Percentiles rank a stretch among this genome's conserved stretches.
Evolutionary conservation across 2,113 vertebrate species (phyloP).

Genomic region (Chaenocephalus aceratus): DNA sequence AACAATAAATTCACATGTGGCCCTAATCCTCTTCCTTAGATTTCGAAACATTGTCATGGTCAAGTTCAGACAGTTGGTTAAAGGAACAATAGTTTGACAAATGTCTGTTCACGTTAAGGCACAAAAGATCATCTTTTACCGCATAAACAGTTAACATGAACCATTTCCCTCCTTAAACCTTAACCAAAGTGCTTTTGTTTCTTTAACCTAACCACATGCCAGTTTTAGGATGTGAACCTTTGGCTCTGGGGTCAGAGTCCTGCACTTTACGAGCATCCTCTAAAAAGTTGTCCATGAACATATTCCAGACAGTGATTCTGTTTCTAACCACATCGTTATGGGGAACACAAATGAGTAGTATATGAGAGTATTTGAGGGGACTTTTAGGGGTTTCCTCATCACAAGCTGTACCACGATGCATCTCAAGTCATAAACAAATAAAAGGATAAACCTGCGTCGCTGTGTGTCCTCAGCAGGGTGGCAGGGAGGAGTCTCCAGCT

Average conservation of each 20-base stretch:
- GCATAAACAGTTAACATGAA: not conserved
- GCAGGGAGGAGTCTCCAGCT: constrained; percentile 39
- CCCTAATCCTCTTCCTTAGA: no score
- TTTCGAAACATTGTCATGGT: not conserved
- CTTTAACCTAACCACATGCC: not conserved
- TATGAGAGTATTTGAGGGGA: not conserved
- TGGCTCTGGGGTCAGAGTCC: not conserved
- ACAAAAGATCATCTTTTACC: not conserved
- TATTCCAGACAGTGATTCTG: not conserved
- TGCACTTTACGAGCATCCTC: not conserved
- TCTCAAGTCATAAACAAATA: constrained; percentile 36
- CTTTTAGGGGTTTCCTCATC: not conserved
- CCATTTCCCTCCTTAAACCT: not conserved
- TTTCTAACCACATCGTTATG: not conserved
- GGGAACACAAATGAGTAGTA: not conserved
- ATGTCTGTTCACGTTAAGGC: not conserved
- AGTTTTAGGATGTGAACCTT: not conserved
- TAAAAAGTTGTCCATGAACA: not conserved
- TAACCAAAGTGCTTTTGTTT: not conserved
- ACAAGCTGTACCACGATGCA: not conserved
- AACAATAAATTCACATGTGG: no score
- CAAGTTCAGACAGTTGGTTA: not conserved
- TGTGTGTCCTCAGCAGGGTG: constrained; percentile 31
- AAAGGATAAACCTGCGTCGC: constrained; percentile 43
- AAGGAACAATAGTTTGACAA: not conserved